phyloP scores from a whole-genome alignment of 1,140 invertebrate genomes.

The Pemphigus obesinymphae region DNA sequence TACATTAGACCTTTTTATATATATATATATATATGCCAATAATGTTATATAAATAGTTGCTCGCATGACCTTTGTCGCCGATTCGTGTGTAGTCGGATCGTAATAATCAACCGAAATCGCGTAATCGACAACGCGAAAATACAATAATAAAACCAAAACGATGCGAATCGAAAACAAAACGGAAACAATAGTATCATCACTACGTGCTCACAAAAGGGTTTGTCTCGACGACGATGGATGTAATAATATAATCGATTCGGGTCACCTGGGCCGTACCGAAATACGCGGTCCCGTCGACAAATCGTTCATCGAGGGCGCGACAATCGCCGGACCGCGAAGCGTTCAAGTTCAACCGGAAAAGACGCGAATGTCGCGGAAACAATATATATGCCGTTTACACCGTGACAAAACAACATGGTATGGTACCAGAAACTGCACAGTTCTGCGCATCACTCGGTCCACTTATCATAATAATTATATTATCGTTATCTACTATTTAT shows the following conservation, averaged over 20 bases:
- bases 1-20: too few relatives aligned
- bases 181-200: not conserved
- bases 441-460: too few relatives aligned
- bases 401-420: too few relatives aligned
- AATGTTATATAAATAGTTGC: too few relatives aligned
- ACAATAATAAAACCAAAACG: not conserved
- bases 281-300: not conserved
- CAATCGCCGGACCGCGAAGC: not conserved
- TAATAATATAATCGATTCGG: conserved; percentile 4
- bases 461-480: too few relatives aligned
- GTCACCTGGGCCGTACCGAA: not conserved
- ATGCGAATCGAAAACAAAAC: not conserved
- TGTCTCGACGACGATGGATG: not conserved
- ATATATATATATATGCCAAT: too few relatives aligned
- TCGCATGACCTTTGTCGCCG: not conserved
- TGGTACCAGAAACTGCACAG: too few relatives aligned
- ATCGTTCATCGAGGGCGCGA: not conserved
- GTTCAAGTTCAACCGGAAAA: conserved; percentile 11
- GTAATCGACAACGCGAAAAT: not conserved
- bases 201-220: not conserved
- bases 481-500: too few relatives aligned
- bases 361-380: too few relatives aligned
- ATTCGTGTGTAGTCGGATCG: not conserved
- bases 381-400: too few relatives aligned
- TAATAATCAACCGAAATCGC: not conserved